Base-by-base conservation (phyloP, 2,113 vertebrate genomes). In the Tupaia tana region DNA sequence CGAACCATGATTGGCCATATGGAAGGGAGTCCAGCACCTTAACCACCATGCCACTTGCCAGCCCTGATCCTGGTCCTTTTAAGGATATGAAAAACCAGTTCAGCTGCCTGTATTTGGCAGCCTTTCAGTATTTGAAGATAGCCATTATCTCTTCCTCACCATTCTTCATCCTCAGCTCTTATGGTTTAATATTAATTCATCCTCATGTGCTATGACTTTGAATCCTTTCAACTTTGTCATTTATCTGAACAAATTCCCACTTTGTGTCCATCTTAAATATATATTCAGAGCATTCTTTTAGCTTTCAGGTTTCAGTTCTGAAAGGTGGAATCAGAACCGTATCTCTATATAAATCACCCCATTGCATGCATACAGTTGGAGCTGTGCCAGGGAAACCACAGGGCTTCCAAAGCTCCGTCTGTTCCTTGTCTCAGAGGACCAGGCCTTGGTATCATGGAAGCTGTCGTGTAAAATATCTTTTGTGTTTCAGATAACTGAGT, bases 291-390 rank as follows among this genome's bases (percentile, higher is more conserved):
- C 29, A 92, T 66, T 24, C 22, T 95, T 78, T 93, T 56, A 82
- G 58, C 75, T 90, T 90, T 77, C 56, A 89, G 74, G 43, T 58
- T 90, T 20, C 14, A 83, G 54, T 89, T 91, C 54, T 93, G 11
- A 75, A 69, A 56, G 74, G 34, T 74, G 19, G 14, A 34, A 20
- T 66, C 22, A 0, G 14, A 34, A 20, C 71, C 22, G 0, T 22
- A 27, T 71, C 31, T 64, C 11, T 56, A n/a, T 20, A 59, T 43
- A 43, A 43, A 34, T 77, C 70, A 86, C 63, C 12, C 31, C n/a
- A 11, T 95, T 84, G 34, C 52, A 27, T 29, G 86, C 84, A 34
- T 83, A 20, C 25, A 87, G 58, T 27, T 52, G 52, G 56, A 90
- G 22, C 43, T 73, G 11, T 34, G 43, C 58, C 31, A n/a, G 70